Base-by-base conservation (phyloP, 64 coral and sea anemone species). In the Acropora yongei region DNA sequence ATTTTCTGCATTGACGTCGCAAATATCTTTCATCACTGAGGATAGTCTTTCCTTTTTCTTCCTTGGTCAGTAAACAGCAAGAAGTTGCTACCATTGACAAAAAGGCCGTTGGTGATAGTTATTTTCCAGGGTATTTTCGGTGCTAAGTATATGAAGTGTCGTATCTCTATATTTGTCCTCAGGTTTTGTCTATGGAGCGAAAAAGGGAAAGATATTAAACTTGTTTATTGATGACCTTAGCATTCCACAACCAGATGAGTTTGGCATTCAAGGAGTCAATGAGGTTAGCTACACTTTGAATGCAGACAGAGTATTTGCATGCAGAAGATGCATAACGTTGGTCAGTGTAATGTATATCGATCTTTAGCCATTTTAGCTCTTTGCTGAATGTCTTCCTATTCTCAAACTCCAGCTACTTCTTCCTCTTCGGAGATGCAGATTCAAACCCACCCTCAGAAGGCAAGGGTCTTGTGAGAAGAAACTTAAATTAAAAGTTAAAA, bases 111-210 rank as follows among this genome's bases (percentile, higher is more conserved):
- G 8, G 3, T 63, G 10, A 63, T 63, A 63, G 8, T 63, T 63
- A 2, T 14, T 63, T 63, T 63, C 13, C 60, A 63, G 6, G 11
- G 60, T 63, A 13, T 14, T 63, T 63, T 63, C 60, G 11, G 11
- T 63, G 60, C 39, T 75, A 48, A 51, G 47, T 10, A 2, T 47
- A 2, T 2, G 60, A 63, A 13, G 60, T 0, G 4, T 71, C 47
- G 72, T 75, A 7, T 74, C 40, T 87, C 1, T 41, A 5, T 63
- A 9, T 68, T 89, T 46, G 40, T 60, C 41, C 47, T 43, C 53
- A 99, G 97, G 97, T 2, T 99, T 96, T 67, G 97, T 96, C 9
- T 99, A 96, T 89, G 97, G 97, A 47, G 97, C 97, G 16, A 95
- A 93, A 83, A 93, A 91, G 68, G 97, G 97, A 44, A 99, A 99